Evolutionary conservation across 2,113 vertebrate species (phyloP).

Genomic region (Ptyas mucosa): DNA sequence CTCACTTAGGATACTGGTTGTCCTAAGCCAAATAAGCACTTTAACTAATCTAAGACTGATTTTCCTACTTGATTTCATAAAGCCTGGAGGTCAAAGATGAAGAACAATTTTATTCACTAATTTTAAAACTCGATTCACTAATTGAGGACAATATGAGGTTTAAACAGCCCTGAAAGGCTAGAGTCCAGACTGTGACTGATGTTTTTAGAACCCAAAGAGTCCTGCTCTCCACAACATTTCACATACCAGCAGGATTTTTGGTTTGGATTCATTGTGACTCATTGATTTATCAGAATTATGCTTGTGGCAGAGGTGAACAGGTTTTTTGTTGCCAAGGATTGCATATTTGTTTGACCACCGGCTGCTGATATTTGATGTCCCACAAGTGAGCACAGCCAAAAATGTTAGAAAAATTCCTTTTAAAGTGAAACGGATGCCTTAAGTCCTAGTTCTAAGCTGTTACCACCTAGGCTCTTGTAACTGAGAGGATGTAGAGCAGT

Average conservation of each 20-base stretch:
- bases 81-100: not conserved
- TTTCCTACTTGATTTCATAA: not conserved
- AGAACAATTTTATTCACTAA: not conserved
- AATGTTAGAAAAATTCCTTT: not conserved
- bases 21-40: not conserved
- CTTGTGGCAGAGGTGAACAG: not conserved
- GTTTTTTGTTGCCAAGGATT: not conserved
- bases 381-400: not conserved
- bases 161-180: not conserved
- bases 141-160: not conserved
- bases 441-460: not conserved
- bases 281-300: not conserved
- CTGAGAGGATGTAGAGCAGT: too few species aligned
- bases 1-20: not conserved
- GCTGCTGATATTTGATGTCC: not conserved
- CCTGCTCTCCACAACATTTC: not conserved
- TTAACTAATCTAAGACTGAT: not conserved
- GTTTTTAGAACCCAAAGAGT: not conserved
- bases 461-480: not conserved
- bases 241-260: not conserved
- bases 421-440: not conserved
- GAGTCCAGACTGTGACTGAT: not conserved
- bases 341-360: not conserved
- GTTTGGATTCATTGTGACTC: not conserved
- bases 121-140: not conserved